phyloP scores from a whole-genome alignment of 2,797 vertebrate genomes.

The Pangasius macronema region DNA sequence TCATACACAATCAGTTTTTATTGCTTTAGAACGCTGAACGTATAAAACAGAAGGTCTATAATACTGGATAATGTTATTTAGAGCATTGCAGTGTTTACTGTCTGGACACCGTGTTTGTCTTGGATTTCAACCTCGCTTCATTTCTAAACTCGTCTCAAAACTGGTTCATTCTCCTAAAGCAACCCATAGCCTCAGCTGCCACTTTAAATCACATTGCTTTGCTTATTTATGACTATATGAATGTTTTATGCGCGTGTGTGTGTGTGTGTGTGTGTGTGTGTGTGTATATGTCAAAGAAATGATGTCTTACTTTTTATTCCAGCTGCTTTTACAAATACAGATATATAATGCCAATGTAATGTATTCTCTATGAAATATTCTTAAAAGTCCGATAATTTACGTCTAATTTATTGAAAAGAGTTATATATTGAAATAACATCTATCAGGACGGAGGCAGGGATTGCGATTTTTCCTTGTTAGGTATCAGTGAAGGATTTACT shows the following conservation, averaged over 20 bases:
- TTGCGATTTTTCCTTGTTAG: conserved; percentile 30
- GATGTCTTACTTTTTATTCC: not conserved
- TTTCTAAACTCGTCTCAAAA: not conserved
- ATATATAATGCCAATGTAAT: not conserved
- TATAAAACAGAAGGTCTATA: not conserved
- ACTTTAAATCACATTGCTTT: not conserved
- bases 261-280: not conserved
- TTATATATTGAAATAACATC: not conserved
- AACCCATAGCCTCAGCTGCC: not conserved
- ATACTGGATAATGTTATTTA: not conserved
- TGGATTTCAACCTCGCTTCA: not conserved
- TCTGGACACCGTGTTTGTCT: conserved; percentile 13
- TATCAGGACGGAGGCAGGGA: not conserved
- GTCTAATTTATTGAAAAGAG: not conserved
- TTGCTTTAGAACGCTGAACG: not conserved
- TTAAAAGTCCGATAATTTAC: not conserved
- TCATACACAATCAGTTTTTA: not conserved
- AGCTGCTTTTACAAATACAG: not conserved
- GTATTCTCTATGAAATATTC: not conserved
- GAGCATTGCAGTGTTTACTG: conserved; percentile 3
- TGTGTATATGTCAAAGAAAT: not conserved
- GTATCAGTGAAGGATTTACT: not conserved
- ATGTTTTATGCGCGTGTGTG: not conserved
- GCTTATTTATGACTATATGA: not conserved
- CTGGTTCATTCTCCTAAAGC: not conserved